Evolutionary conservation across 2,113 vertebrate genomes (phyloP).

Genomic region (Mirounga angustirostris): DNA sequence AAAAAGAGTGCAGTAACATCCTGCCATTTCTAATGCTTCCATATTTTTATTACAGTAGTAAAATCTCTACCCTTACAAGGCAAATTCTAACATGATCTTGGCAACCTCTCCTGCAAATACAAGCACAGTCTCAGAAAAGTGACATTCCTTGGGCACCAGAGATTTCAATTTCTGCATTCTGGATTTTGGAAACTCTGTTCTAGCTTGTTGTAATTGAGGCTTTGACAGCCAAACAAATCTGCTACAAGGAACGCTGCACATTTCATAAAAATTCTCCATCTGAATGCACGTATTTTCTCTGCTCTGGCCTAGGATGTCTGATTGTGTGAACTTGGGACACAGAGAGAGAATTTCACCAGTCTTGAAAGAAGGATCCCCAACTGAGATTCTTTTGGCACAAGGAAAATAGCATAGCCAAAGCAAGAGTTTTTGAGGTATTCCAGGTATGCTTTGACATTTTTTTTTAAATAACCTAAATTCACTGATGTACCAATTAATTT

Average conservation of each 20-base stretch:
- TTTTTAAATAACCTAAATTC: background rate
- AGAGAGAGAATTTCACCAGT: background rate
- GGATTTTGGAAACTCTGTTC: constrained; percentile 65
- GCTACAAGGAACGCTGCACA: background rate
- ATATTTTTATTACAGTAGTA: background rate
- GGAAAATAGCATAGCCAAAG: background rate
- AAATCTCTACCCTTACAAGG: background rate
- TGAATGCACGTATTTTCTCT: background rate
- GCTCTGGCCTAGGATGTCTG: background rate
- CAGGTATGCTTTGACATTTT: background rate
- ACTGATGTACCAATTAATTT: background rate
- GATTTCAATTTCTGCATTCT: constrained; percentile 51
- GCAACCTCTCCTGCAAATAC: background rate
- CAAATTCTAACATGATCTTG: background rate
- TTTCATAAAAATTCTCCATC: background rate
- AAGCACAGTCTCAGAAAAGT: constrained; percentile 48
- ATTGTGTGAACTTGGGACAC: background rate
- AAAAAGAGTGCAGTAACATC: background rate
- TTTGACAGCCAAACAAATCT: constrained; percentile 70
- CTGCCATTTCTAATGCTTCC: background rate
- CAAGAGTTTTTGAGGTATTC: background rate
- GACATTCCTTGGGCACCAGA: background rate
- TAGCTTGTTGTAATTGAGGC: constrained; percentile 60
- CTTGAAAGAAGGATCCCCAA: background rate
- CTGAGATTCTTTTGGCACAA: background rate